Conservation (phyloP, 1,140 invertebrate species). For the Formica selysi region DNA sequence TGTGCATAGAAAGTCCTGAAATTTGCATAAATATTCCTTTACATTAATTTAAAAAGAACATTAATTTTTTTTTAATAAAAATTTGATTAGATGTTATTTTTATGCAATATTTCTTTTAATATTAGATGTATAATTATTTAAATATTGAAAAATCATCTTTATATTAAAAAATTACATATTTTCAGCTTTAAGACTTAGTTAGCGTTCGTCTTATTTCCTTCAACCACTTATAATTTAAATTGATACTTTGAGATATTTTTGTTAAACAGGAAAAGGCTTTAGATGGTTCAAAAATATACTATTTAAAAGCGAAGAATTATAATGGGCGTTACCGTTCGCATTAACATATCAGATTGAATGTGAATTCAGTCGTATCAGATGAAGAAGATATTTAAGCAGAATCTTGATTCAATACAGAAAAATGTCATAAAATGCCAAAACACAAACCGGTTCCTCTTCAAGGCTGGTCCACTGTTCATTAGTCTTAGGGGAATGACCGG, state of each 20-base stretch:
- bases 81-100: constrained; percentile 17
- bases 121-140: neutral
- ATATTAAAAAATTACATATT: constrained; percentile 3
- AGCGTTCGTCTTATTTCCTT: neutral
- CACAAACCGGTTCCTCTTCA: constrained; percentile 92
- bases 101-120: neutral
- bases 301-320: neutral
- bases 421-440: constrained; percentile 34
- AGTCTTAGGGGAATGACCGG: constrained; percentile 88
- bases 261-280: neutral
- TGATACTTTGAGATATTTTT: neutral
- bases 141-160: neutral
- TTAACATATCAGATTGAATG: constrained; percentile 37
- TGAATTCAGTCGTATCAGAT: no score
- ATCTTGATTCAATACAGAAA: constrained; percentile 34
- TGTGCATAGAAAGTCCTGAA: neutral
- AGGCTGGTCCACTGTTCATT: constrained; percentile 94
- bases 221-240: neutral
- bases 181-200: neutral
- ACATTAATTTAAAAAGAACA: neutral
- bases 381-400: neutral
- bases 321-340: neutral
- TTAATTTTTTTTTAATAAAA: constrained; percentile 2
- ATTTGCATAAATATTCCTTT: neutral
- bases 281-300: neutral